Evolutionary conservation across 2,888 invertebrate species (phyloP), one percentile per base, ranked within the genome.

Genomic region (Sipunculus nudus): DNA sequence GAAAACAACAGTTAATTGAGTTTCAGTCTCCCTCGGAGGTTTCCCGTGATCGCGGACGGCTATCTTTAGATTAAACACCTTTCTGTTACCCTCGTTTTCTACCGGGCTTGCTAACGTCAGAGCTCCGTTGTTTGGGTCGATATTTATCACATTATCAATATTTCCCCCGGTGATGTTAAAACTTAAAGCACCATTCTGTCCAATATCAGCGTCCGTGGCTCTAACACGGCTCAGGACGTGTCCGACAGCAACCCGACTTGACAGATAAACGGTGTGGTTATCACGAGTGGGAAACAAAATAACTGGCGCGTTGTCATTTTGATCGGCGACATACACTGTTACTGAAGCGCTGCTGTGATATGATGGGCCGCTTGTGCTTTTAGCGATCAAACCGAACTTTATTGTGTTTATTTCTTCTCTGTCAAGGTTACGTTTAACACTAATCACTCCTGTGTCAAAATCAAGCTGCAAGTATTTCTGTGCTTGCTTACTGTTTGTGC

Each of bases 271-370:
- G 19, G 68, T 61, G 63, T 62, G 61, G 58, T 68, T 68, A n/a
- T 26, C 31, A 1, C 29, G 45, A 3, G 56, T 52, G 0, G 68
- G 68, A 53, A 50, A 68, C 38, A 43, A 47, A 39, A 70, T 62
- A 4, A 53, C 25, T 1, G 70, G 70, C 2, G 56, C 13, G 58
- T 70, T 68, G 54, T 70, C 70, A 40, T 70, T 70, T 13, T 54
- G 47, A 47, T 70, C 70, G 3, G 57, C 48, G 21, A 70, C 63
- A 29, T 61, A 60, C 1, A 70, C 52, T 5, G 70, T 63, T 35
- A 59, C 65, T 19, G 47, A 64, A 45, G 53, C 65, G 0, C 67
- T 52, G 38, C 63, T 65, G 49, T n/a, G n/a, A n/a, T n/a, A n/a
- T n/a, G n/a, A n/a, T n/a, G n/a, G n/a, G n/a, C n/a, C 25, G 21